Base-by-base conservation (phyloP, 2,888 invertebrate genomes). In the Dyspetes luteomarginatus region DNA sequence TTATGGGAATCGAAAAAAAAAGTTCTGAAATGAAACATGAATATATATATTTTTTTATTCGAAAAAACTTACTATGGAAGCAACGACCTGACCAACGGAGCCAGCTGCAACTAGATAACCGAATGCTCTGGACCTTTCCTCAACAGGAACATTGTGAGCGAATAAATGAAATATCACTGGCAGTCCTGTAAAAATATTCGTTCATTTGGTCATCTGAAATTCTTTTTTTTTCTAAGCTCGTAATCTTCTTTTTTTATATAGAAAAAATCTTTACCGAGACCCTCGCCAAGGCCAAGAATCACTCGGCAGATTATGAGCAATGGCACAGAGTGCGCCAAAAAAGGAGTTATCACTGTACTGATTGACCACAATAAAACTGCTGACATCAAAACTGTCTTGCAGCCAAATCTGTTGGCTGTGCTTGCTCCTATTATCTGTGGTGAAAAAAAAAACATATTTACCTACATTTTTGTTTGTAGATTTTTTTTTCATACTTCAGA, bases 91-190 rank as follows among this genome's bases (percentile, higher is more conserved):
- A 7, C 96, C 96, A 64, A 95, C 94, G n/a, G 95, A 95, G 45
- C 96, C 96, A 74, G 94, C 94, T 12, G 95, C 95, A 52, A 96
- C 93, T 50, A 96, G 92, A 89, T 96, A 96, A 12, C 95, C 95
- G 91, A 96, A 96, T 0, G 96, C 95, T 79, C 95, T 91, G 2
- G 95, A 95, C 79, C 96, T 92, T 89, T 96, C 95, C 87, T 96
- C 95, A 15, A 95, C 94, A 17, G 95, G 95, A 84, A 96, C 94
- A 85, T 93, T 94, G 88, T 95, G 95, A 50, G 96, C 95, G 92
- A 96, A 96, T 84, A 96, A 93, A 88, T 96, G 95, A 91, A 95
- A 96, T 86, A 96, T 95, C 71, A 96, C 96, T 15, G 96, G 96
- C 72, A 96, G 92, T 82, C 96, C 96, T 95, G 87, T 4, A 92